Base-by-base conservation (phyloP, 1,140 invertebrate genomes). In the Vollenhovia emeryi region DNA sequence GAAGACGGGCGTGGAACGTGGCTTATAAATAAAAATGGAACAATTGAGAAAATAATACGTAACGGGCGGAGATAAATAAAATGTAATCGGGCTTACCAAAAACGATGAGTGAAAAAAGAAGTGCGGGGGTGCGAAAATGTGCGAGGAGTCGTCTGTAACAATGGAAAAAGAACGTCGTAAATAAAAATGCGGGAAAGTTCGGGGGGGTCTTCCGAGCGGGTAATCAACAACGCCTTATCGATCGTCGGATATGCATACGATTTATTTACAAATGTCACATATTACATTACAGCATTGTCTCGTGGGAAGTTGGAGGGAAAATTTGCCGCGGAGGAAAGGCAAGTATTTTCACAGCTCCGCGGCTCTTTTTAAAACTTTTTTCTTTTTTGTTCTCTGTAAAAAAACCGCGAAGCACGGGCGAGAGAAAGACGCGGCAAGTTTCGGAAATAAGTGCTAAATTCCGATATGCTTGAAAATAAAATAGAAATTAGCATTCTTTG, bases 71-170 rank as follows among this genome's bases (percentile, higher is more conserved):
- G 75, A 50, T 74, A 88, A 87, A 90, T 69, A 55, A 90, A 60
- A 60, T 76, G 85, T 50, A 36, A 50, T 36, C 30, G 21, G 73
- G 74, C 71, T 86, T 73, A 89, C 86, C 84, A 86, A 84, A n/a
- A 89, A 57, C 36, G 82, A 76, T 66, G 87, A 73, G 55, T 71
- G 73, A 64, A 89, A 89, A 89, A 89, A 89, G 80, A 89, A 89
- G 73, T 68, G 18, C n/a, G 36, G 43, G 36, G 50, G 40, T 75
- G 87, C 76, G 24, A 66, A 69, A 69, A 60, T 85, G 84, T 71
- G 78, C 78, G 48, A 33, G 66, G 66, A 60, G 33, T 48, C 21
- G 36, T 88, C 87, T 89, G 87, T 33, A 89, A 89, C 87, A 89
- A 88, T 85, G 18, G 59, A 89, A 89, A 87, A 62, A 30, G 18